Evolutionary conservation across 30 jellyfish, hydroid and myxozoan genomes (phyloP), one percentile per base, ranked within the genome.

Genomic region (Aurelia sp.): DNA sequence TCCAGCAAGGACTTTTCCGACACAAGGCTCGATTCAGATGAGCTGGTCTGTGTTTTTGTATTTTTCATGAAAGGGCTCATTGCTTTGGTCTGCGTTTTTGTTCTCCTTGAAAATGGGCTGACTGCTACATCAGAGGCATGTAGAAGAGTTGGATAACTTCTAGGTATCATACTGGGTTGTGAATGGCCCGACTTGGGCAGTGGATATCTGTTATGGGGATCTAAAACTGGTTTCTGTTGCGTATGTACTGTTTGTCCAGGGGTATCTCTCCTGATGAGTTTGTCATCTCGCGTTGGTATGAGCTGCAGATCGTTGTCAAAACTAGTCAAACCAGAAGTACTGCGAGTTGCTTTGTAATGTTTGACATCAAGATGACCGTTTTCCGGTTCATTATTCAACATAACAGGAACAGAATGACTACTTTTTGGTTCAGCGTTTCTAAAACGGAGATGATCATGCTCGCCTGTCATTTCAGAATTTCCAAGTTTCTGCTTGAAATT

Each of bases 11-110:
- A 84, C 68, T 84, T 52, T 47, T 84, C 93, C 17, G 93, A 84
- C 51, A 84, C 19, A 20, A 84, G 67, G 82, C 93, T 84, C 9
- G 93, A 84, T 30, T 84, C 93, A 47, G 93, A 50, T 57, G 93
- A 84, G 82, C 93, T 84, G 76, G 88, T 72, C 76, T 84, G 93
- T 52, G 88, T 84, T 69, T 84, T 72, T 11, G 82, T 70, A 63
- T 72, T 84, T 20, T n/a, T 51, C 24, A 41, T 11, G 30, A 41
- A 21, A 44, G 55, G 55, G 9, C 55, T 44, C 15, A 9, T 13
- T 44, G 17, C 55, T 4, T 44, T 44, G 55, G 13, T 44, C 13
- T 44, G 55, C 16, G 9, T 44, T 44, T 7, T 44, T 35, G 19
- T 83, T n/a, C 21, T 20, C 0, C 12, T 57, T 9, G 22, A 16